Conservation (phyloP, 2,888 invertebrate species). For the Lathronympha strigana region DNA sequence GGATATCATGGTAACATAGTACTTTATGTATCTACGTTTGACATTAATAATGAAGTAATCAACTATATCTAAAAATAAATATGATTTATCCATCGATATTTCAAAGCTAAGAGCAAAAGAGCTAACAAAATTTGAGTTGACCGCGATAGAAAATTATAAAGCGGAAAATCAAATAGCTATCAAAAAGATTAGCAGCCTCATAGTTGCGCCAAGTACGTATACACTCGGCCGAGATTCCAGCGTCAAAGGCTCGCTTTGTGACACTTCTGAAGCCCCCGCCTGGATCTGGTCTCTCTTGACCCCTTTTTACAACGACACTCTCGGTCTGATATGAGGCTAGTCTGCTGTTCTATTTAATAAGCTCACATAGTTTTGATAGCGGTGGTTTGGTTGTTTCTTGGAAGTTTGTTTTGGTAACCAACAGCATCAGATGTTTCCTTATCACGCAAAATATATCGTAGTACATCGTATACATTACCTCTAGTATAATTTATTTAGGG, state of each 20-base stretch:
- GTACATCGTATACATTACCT: too few species aligned
- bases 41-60: too few species aligned
- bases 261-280: slow-evolving; percentile 47
- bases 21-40: too few species aligned
- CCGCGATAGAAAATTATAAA: not conserved
- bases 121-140: too few species aligned
- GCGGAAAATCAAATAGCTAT: not conserved
- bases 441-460: too few species aligned
- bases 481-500: too few species aligned
- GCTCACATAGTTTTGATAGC: not conserved
- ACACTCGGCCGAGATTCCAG: slow-evolving; percentile 39
- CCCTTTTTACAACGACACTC: slow-evolving; percentile 57
- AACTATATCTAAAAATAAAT: too few species aligned
- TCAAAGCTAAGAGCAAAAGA: too few species aligned
- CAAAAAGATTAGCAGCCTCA: slow-evolving; percentile 42
- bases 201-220: slow-evolving; percentile 41
- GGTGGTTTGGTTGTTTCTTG: not conserved
- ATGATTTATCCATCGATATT: too few species aligned
- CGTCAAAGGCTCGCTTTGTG: slow-evolving; percentile 47
- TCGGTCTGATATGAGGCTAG: slow-evolving; percentile 52
- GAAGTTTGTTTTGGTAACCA: not conserved
- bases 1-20: too few species aligned
- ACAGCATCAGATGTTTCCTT: too few species aligned
- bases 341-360: slow-evolving; percentile 15
- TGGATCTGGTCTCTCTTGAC: slow-evolving; percentile 54